Base-by-base conservation (phyloP, 53 echinoderm and acorn worm species). In the Actinopyga echinites region DNA sequence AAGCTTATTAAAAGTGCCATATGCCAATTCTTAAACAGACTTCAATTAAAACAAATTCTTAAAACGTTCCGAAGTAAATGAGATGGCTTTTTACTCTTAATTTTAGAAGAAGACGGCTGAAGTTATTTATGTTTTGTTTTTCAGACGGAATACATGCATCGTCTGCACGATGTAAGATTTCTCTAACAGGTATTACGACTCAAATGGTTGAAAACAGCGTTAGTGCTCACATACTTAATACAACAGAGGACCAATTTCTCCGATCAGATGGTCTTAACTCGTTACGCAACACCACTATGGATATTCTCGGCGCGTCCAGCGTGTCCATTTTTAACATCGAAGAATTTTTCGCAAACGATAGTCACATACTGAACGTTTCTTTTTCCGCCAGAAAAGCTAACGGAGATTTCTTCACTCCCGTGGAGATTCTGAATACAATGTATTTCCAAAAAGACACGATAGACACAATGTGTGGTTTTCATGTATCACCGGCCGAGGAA, bases 71-170 rank as follows among this genome's bases (percentile, higher is more conserved):
- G 15, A 49, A 49, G 40, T 0, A 49, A 49, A 4, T 34, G 19
- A 81, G 1, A 60, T 60, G 6, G 17, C 19, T 24, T 52, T 11
- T 15, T 3, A 78, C 5, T 53, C 13, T 5, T 19, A 1, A 1
- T 19, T 54, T 11, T 13, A 26, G 15, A 25, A 54, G 2, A 78
- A 52, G 17, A 15, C 12, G 1, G 5, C 10, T 52, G 33, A 28
- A 54, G 1, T 38, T 19, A 33, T 10, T 20, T 64, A 35, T n/a
- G 17, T 49, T n/a, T 8, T 83, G 45, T 44, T 40, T 83, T 59
- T 30, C 53, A 94, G 95, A 91, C 79, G 91, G 95, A 1, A 64
- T 94, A 6, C 95, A 94, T 66, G 95, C 91, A 8, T 80, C 89
- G 9, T 82, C 86, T 43, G 95, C 95, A 22, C 86, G 91, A 30